phyloP scores from a whole-genome alignment of 1,140 invertebrate genomes.

The Cydia pomonella region DNA sequence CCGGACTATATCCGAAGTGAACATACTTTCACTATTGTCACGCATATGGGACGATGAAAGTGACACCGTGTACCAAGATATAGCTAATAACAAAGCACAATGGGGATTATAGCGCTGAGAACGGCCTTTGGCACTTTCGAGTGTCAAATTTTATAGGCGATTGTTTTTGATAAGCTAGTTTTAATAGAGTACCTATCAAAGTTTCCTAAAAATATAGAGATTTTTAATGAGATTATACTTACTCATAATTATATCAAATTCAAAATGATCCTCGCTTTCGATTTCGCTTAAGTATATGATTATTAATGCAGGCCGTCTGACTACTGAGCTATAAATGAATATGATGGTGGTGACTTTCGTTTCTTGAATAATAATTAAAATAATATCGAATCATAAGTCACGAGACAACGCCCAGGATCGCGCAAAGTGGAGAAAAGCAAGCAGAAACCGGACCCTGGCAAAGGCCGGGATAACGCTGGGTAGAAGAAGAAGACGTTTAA shows the following conservation, averaged over 20 bases:
- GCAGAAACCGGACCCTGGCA: too few relatives aligned
- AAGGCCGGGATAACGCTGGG: too few relatives aligned
- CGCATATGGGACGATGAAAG: conserved; percentile 30
- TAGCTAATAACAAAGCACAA: conserved; percentile 30
- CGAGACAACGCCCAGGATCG: too few relatives aligned
- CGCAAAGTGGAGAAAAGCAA: too few relatives aligned
- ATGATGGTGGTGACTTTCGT: too few relatives aligned
- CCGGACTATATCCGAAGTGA: conserved; percentile 24
- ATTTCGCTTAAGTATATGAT: too few relatives aligned
- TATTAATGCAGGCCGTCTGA: too few relatives aligned
- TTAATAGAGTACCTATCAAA: neutral
- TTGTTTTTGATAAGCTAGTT: neutral
- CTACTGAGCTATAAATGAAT: too few relatives aligned
- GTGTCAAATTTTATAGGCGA: neutral
- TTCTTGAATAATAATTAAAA: too few relatives aligned
- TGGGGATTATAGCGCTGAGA: conserved; percentile 24
- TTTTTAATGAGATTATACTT: neutral
- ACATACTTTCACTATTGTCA: conserved; percentile 30
- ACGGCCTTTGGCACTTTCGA: conserved; percentile 22
- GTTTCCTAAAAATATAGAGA: neutral
- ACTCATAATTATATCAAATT: neutral
- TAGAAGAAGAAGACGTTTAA: too few relatives aligned
- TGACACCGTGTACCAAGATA: conserved; percentile 26
- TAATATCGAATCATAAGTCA: too few relatives aligned
- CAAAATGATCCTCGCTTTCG: too few relatives aligned